Conservation (phyloP, 2,888 invertebrate genomes). For the Drosophila antonietae region DNA sequence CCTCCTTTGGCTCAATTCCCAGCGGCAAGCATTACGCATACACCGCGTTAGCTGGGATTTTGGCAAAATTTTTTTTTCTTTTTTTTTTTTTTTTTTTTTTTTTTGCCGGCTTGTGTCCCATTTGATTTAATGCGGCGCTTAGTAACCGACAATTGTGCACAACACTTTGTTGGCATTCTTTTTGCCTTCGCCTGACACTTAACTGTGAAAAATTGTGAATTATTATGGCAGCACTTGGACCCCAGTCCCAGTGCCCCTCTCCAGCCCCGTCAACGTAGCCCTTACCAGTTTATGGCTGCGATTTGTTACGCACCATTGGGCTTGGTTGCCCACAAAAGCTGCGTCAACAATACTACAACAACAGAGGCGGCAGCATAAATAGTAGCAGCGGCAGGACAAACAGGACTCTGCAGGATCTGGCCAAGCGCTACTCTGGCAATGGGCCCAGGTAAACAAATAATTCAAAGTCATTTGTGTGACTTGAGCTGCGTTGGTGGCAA, state of each 20-base stretch:
- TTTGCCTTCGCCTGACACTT: conserved; percentile 73
- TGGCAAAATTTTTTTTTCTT: conserved; percentile 25
- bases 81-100: conserved; percentile 19
- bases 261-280: conserved; percentile 20
- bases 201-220: conserved; percentile 81
- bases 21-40: conserved; percentile 56
- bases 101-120: conserved; percentile 26
- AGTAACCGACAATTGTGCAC: conserved; percentile 71
- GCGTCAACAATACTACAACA: conserved; percentile 37
- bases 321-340: conserved; percentile 65
- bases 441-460: conserved; percentile 73
- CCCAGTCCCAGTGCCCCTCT: not conserved
- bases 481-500: conserved; percentile 46
- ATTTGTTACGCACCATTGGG: conserved; percentile 79
- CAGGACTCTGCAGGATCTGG: conserved; percentile 12
- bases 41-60: conserved; percentile 48
- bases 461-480: conserved; percentile 75
- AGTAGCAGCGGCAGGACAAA: conserved; percentile 5
- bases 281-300: conserved; percentile 72
- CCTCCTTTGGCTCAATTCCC: not conserved
- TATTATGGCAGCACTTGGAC: conserved; percentile 68
- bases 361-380: conserved; percentile 7
- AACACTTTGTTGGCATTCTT: conserved; percentile 52
- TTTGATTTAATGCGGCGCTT: conserved; percentile 77
- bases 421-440: conserved; percentile 25